These are phyloP conservation scores for Anabacerthia variegaticeps DNA, from an alignment of 2,797 vertebrate species.

Conservation along the genomic window DNA sequence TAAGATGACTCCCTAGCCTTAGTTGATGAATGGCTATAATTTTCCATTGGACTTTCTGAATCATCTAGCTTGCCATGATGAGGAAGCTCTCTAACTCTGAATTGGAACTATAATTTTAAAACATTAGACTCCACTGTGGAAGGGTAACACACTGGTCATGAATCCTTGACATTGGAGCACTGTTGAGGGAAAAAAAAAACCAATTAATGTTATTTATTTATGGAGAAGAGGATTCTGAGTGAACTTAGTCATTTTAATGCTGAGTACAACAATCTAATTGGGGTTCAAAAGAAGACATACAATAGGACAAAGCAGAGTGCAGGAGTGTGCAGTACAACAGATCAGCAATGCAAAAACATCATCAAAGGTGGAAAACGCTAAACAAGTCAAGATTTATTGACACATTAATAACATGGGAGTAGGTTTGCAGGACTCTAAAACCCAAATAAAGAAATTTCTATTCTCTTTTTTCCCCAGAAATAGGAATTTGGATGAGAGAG, in stretches of 20 bases:
- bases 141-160: neutral
- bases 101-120: conserved; percentile 66
- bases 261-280: neutral
- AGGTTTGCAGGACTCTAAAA: neutral
- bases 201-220: neutral
- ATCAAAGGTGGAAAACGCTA: neutral
- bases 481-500: neutral
- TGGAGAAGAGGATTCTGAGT: neutral
- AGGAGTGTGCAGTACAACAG: neutral
- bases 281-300: neutral
- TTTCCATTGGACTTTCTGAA: conserved; percentile 61
- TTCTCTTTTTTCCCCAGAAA: neutral
- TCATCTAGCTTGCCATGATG: conserved; percentile 46
- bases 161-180: neutral
- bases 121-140: neutral
- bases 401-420: neutral
- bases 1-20: conserved; percentile 57
- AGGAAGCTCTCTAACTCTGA: conserved; percentile 47
- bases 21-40: conserved; percentile 72
- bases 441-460: neutral
- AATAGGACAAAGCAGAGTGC: neutral
- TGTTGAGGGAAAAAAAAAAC: neutral
- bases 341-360: neutral
- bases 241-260: neutral
- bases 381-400: neutral